Percentiles rank a stretch among this genome's conserved stretches.
These are phyloP conservation scores for Odontocolon sp. DNA, from an alignment of 2,888 invertebrate species.

Conservation along the genomic window DNA sequence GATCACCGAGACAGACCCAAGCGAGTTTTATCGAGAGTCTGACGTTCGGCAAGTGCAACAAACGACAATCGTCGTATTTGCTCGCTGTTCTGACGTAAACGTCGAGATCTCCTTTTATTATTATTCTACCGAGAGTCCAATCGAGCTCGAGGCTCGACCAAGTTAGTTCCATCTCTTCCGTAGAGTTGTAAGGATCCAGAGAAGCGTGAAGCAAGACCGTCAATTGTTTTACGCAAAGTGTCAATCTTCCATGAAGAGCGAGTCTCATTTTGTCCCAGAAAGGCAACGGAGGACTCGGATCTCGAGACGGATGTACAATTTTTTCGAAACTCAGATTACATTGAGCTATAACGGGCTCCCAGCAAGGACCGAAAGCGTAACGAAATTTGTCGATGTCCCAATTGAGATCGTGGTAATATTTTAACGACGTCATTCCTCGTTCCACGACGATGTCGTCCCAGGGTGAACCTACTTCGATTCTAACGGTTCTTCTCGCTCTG, in stretches of 20 bases:
- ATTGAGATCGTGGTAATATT: constrained; percentile 98
- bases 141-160: constrained; percentile 97
- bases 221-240: constrained; percentile 92
- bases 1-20: constrained; percentile 96
- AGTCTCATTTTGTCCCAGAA: constrained; percentile 99
- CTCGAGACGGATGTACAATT: constrained; percentile 92
- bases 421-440: constrained; percentile 95
- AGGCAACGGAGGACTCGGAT: constrained; percentile 96
- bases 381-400: constrained; percentile 94
- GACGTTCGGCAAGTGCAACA: constrained; percentile 95
- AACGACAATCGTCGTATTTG: constrained; percentile 98
- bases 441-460: constrained; percentile 92
- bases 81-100: constrained; percentile 98
- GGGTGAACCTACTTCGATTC: constrained; percentile 91
- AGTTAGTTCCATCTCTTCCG: constrained; percentile 98
- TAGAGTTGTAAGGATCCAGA: constrained; percentile 98
- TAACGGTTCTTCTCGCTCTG: constrained; percentile 89
- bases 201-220: constrained; percentile 97
- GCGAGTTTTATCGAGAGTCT: constrained; percentile 91
- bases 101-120: constrained; percentile 96
- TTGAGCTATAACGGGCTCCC: constrained; percentile 98
- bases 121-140: constrained; percentile 97
- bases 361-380: constrained; percentile 99
- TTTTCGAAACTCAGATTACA: constrained; percentile 94
- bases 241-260: constrained; percentile 95